phyloP scores from a whole-genome alignment of 2,797 vertebrate species.

The Fundulus diaphanus region DNA sequence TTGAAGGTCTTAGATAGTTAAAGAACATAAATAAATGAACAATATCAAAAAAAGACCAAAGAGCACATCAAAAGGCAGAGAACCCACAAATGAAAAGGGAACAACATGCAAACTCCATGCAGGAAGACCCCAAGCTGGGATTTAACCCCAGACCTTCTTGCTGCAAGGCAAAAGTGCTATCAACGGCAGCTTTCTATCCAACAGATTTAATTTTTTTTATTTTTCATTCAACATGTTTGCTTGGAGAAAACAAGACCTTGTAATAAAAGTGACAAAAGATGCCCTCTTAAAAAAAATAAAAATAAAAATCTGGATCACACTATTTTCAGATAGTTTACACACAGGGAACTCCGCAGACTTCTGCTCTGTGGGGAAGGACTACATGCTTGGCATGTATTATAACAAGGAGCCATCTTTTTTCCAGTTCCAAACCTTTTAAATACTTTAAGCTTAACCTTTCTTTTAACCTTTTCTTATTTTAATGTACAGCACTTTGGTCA shows the following conservation, averaged over 20 bases:
- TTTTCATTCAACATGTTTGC: not conserved
- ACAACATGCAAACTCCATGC: not conserved
- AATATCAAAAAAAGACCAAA: not conserved
- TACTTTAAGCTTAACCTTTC: too few species aligned
- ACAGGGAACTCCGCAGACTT: not conserved
- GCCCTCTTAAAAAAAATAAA: not conserved
- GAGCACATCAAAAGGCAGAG: not conserved
- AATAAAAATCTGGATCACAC: not conserved
- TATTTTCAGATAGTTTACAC: not conserved
- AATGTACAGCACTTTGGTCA: too few species aligned
- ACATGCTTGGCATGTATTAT: not conserved
- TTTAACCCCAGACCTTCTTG: not conserved
- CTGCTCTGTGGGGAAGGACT: not conserved
- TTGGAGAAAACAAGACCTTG: not conserved
- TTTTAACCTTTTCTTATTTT: too few species aligned
- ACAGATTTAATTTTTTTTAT: not conserved
- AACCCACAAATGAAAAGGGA: not conserved
- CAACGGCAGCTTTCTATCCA: not conserved
- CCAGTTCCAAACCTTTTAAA: slow-evolving; percentile 47
- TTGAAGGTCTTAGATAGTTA: not conserved
- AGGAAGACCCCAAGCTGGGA: not conserved
- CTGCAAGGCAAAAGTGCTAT: not conserved
- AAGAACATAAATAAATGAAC: not conserved
- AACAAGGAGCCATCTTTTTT: slow-evolving; percentile 53
- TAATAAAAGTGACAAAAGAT: not conserved